Evolutionary conservation across 2,113 vertebrate species (phyloP), one percentile per base, ranked within the genome.

Genomic region (Orcinus orca): DNA sequence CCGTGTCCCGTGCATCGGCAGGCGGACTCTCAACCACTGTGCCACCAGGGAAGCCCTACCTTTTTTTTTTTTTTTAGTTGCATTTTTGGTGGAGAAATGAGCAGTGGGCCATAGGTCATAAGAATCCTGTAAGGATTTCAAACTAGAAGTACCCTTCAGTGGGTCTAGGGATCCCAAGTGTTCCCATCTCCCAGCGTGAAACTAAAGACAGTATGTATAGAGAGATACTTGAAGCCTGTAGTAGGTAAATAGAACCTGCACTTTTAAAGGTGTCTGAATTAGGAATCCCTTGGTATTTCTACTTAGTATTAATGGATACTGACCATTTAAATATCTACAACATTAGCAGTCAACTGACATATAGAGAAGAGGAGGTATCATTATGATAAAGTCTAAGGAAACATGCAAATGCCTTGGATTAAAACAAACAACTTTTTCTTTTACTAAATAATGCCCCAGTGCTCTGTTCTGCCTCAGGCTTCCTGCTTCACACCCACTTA

Each of bases 191-290:
- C 58, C 62, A 20, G 14, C 13, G 50, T 83, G 31, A 86, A 93
- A 82, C 70, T 93, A 68, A 91, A 77, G 63, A 38, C 6, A 68
- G 8, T 36, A 38, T 14, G 21, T n/a, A 50, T 29, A 81, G 29
- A 73, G 92, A 70, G 77, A 77, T 44, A 88, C 29, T 65, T 83
- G 31, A 73, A 58, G 84, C 79, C 47, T 93, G 44, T 62, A 58
- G 8, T 25, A 79, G 20, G 25, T 80, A 47, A 47, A 55, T 70
- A 73, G 33, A 94, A 94, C 11, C 36, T 83, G 53, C 89, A 41
- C 67, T 77, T 97, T 93, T 81, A 29, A 85, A 87, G 14, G 41
- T 63, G 12, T 83, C 44, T 86, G 29, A 83, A 73, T 87, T 90
- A 86, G 25, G 76, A 80, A 76, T 68, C 33, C 86, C 60, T 84